Base-by-base conservation (phyloP, 2,888 invertebrate genomes). In the Zootermopsis nevadensis region DNA sequence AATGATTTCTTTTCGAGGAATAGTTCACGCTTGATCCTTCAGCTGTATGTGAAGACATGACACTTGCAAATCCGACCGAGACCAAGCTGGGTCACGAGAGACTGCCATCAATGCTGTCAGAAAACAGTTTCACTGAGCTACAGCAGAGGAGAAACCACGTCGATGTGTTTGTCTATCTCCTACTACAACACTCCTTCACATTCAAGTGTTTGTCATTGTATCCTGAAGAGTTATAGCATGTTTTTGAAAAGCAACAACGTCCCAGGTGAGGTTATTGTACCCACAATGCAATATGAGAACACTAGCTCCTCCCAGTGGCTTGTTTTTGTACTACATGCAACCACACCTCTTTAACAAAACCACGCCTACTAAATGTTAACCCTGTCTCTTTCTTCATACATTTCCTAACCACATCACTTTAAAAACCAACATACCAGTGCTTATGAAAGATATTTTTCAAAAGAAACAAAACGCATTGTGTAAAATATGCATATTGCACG, bases 221-320 rank as follows among this genome's bases (percentile, higher is more conserved):
- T 42, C 24, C 2, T 22, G 35, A 38, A 38, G 31, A 42, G 35
- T 77, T 53, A 53, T 77, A 42, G 35, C 22, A 24, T 53, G 77
- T 42, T 42, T 35, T 53, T 30, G 42, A 38, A 31, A 38, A 74
- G 35, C 35, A 74, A 24, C 77, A 33, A 48, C 77, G 77, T 77
- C 48, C 19, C 48, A 77, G 77, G 77, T 42, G 30, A 77, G 38
- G 53, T 69, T n/a, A 69, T 69, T 33, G 69, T 77, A 42, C 77
- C 42, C 77, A 77, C 53, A 42, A 42, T 77, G 77, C 38, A 77
- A 77, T 77, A 27, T 24, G 60, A 35, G 74, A 55, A 83, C 48
- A 55, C 33, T 83, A n/a, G 83, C 83, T 81, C 83, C 83, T 83
- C 83, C 83, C 81, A 80, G 74, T 76, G 83, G 77, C 66, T 66